Conservation (phyloP, 2,888 invertebrate genomes). For the Temnothorax unifasciatus region DNA sequence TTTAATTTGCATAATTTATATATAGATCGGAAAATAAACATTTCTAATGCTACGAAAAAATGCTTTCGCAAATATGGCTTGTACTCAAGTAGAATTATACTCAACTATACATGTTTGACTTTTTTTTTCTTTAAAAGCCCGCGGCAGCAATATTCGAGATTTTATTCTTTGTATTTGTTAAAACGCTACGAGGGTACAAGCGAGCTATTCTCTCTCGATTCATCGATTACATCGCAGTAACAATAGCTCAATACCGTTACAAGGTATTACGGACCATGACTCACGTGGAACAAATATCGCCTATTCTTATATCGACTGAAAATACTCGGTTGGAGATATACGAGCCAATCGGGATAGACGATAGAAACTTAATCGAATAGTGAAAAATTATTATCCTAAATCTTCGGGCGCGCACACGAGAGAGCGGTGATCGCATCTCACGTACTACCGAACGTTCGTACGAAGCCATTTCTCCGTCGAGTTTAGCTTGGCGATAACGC, state of each 20-base stretch:
- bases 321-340: conserved; percentile 46
- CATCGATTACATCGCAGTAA: conserved; percentile 53
- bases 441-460: conserved; percentile 12
- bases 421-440: conserved; percentile 24
- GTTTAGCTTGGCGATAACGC: conserved; percentile 60
- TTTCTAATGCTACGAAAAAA: not conserved
- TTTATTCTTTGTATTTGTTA: conserved; percentile 33
- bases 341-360: conserved; percentile 55
- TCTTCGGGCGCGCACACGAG: conserved; percentile 27
- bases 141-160: conserved; percentile 8
- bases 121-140: not conserved
- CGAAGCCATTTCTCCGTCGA: not conserved
- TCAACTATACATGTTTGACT: not conserved
- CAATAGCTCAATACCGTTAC: conserved; percentile 54
- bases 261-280: conserved; percentile 49
- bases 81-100: not conserved
- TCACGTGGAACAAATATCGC: conserved; percentile 55
- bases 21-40: not conserved
- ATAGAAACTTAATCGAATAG: conserved; percentile 58
- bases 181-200: conserved; percentile 18
- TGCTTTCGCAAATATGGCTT: not conserved
- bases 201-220: conserved; percentile 29
- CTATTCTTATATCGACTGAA: conserved; percentile 55
- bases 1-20: not conserved
- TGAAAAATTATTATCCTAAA: conserved; percentile 57